Evolutionary conservation across 1,140 invertebrate species (phyloP).

Genomic region (Hermatobates lingyangjiaoensis): DNA sequence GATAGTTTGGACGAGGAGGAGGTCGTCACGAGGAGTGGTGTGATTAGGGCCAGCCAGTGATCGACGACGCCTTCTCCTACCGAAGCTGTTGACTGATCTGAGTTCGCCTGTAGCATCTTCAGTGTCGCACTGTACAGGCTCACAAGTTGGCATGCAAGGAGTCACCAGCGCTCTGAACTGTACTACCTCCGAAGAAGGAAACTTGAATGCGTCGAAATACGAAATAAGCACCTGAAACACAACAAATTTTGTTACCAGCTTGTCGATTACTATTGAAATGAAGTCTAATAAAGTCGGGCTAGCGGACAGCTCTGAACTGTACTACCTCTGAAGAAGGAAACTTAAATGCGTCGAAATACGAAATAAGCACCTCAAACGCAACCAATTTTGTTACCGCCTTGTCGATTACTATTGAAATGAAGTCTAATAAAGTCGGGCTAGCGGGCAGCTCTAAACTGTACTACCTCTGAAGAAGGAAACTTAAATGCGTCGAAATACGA

Average conservation of each 20-base stretch:
- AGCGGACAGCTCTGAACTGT: constrained; percentile 46
- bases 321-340: constrained; percentile 88
- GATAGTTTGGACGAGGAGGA: constrained; percentile 73
- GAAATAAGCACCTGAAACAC: constrained; percentile 57
- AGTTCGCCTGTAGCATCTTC: constrained; percentile 59
- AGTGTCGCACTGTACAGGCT: constrained; percentile 71
- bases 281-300: background rate
- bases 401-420: background rate
- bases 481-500: constrained; percentile 91
- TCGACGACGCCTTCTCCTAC: constrained; percentile 43
- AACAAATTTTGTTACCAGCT: background rate
- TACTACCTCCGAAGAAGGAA: constrained; percentile 82
- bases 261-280: background rate
- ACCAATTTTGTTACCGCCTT: background rate
- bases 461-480: constrained; percentile 83
- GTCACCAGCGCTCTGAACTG: constrained; percentile 86
- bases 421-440: background rate
- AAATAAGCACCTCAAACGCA: constrained; percentile 51
- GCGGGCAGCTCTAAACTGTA: constrained; percentile 52
- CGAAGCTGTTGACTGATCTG: constrained; percentile 60
- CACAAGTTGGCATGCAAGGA: constrained; percentile 78
- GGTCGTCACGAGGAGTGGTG: constrained; percentile 43
- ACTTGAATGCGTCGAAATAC: constrained; percentile 89
- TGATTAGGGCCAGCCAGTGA: constrained; percentile 13
- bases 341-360: constrained; percentile 88